Conservation (phyloP, 2,113 vertebrate species). For the Pseudois nayaur region DNA sequence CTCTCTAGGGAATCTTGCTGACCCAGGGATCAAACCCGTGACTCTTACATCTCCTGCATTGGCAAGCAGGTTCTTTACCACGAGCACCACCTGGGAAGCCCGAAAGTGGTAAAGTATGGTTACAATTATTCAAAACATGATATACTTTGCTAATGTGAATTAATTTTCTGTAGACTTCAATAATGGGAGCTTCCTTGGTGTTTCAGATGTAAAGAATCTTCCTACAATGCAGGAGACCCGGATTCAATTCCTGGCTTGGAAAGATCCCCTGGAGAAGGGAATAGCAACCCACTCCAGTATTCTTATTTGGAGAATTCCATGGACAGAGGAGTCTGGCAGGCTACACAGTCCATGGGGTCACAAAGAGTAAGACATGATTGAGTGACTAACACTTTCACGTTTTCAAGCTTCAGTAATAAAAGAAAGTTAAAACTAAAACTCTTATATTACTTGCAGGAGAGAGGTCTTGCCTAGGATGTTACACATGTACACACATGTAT, state of each 20-base stretch:
- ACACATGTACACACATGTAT: neutral
- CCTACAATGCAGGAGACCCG: neutral
- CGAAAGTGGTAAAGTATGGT: neutral
- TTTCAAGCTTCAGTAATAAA: neutral
- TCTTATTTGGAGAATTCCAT: neutral
- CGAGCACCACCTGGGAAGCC: neutral
- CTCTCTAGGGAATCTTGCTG: neutral
- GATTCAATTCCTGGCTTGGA: neutral
- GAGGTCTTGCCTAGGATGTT: neutral
- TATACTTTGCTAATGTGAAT: neutral
- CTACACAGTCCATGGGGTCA: neutral
- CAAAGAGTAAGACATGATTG: neutral
- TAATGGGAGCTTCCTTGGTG: neutral
- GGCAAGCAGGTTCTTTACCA: neutral
- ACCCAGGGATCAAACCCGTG: fast-evolving
- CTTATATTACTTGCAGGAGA: neutral
- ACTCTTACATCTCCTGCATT: neutral
- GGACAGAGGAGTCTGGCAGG: neutral
- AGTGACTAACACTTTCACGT: neutral
- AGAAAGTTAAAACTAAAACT: neutral
- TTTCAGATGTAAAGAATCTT: neutral
- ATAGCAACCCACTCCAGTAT: neutral
- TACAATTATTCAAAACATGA: neutral
- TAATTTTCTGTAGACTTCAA: neutral
- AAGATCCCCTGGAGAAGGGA: neutral